Percentiles rank a stretch among this genome's conserved stretches.
These are phyloP conservation scores for Canis aureus DNA, from an alignment of 2,113 vertebrate genomes.

Conservation along the genomic window DNA sequence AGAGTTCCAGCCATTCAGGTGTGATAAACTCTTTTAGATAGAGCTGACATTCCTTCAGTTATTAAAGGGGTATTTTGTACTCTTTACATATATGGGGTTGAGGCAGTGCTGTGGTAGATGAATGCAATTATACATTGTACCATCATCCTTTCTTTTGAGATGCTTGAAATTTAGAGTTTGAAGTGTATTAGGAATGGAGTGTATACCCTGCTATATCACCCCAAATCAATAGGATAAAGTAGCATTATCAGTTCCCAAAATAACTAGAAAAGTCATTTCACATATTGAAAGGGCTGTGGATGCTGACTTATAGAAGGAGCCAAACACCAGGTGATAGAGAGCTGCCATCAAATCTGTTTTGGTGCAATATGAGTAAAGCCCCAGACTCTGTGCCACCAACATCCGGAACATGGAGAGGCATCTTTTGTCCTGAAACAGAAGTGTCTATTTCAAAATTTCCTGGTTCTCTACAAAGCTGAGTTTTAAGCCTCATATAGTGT, in stretches of 20 bases:
- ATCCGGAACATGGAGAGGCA: neutral
- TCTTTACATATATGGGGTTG: neutral
- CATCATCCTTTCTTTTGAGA: neutral
- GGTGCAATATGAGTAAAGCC: neutral
- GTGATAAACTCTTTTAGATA: neutral
- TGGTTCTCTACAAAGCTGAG: neutral
- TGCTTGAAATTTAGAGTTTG: neutral
- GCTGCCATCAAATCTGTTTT: neutral
- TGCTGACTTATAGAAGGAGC: neutral
- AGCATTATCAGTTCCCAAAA: neutral
- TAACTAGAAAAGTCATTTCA: neutral
- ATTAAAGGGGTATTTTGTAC: neutral
- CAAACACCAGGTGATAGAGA: neutral
- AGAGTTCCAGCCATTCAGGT: neutral
- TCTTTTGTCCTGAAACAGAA: neutral
- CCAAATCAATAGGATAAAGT: neutral
- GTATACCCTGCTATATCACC: rapidly evolving
- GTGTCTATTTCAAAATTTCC: slow-evolving; percentile 31
- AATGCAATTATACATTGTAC: neutral
- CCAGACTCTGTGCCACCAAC: neutral
- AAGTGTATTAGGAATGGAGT: neutral
- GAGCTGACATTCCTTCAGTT: neutral
- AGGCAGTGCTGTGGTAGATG: neutral
- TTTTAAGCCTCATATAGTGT: neutral
- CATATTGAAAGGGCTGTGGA: neutral